Evolutionary conservation across 2,113 vertebrate genomes (phyloP).

Genomic region (Phyllostomus hastatus): DNA sequence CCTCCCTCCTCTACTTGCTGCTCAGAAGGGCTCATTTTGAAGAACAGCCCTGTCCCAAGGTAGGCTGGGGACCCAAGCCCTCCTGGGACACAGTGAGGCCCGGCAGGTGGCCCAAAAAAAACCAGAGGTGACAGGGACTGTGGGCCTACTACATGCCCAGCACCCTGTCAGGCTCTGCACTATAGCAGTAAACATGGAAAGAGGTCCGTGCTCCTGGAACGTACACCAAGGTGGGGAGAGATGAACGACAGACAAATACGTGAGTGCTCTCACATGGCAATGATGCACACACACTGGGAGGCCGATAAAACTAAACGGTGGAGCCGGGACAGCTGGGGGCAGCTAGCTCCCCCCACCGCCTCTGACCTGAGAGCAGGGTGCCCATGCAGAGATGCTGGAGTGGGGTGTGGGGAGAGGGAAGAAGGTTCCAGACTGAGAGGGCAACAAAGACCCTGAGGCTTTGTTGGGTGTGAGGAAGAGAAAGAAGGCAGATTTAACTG

Average conservation of each 20-base stretch:
- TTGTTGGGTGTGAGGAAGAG: not conserved
- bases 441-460: not conserved
- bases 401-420: accelerated
- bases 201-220: accelerated
- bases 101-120: not conserved
- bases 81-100: not conserved
- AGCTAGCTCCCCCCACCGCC: too few species aligned
- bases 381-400: not conserved
- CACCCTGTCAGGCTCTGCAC: accelerated
- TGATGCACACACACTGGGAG: accelerated
- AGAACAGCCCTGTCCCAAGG: not conserved
- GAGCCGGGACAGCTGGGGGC: not conserved
- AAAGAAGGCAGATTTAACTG: not conserved
- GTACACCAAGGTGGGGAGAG: not conserved
- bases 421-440: not conserved
- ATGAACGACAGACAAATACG: not conserved
- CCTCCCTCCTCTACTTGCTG: not conserved
- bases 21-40: not conserved
- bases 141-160: accelerated
- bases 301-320: not conserved
- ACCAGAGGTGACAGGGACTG: not conserved
- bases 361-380: not conserved
- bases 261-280: accelerated
- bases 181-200: not conserved
- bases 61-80: not conserved